Conservation (phyloP, 2,888 invertebrate species). For the Escarpia spicata region DNA sequence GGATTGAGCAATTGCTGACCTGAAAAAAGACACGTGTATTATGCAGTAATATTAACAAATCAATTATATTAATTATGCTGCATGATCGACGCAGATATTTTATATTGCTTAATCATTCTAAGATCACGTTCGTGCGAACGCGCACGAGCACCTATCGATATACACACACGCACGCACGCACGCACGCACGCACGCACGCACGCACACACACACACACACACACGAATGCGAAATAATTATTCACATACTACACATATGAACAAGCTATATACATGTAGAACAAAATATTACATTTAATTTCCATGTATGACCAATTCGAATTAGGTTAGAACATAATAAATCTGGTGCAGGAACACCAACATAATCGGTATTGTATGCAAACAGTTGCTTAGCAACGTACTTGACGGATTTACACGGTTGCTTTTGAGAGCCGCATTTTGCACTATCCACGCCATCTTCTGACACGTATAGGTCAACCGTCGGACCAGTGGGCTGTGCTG, state of each 20-base stretch:
- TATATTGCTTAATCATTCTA: no score
- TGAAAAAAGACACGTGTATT: background rate
- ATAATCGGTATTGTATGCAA: background rate
- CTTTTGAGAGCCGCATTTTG: background rate
- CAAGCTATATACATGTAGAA: no score
- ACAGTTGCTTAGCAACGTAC: background rate
- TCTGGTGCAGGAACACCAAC: background rate
- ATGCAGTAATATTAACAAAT: background rate
- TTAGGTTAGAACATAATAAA: no score
- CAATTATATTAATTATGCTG: background rate
- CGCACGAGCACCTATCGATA: no score
- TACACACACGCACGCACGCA: no score
- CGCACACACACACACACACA: no score
- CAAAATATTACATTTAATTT: no score
- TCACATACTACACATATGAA: no score
- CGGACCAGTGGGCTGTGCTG: background rate
- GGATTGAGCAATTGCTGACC: background rate
- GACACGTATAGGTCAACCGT: background rate
- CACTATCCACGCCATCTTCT: background rate
- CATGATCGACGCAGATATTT: no score
- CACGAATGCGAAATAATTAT: no score
- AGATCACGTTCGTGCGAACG: no score
- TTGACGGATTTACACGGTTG: background rate
- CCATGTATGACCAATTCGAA: no score
- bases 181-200: slow-evolving; percentile 38